Conservation (phyloP, 2,888 invertebrate genomes). For the Electrophaes corylata region DNA sequence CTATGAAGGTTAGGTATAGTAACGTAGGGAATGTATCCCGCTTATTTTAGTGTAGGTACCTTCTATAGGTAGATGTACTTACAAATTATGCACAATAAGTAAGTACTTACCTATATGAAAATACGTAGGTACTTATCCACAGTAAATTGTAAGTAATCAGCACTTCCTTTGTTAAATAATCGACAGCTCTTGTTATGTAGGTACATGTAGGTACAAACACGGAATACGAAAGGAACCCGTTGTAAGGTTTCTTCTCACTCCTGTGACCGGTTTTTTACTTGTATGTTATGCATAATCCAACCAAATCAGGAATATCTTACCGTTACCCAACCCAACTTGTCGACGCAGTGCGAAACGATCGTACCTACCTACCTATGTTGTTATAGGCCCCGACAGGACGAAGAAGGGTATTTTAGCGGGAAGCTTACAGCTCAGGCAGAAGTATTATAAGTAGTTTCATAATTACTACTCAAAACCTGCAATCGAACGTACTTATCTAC, state of each 20-base stretch:
- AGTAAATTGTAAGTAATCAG: neutral
- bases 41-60: no score
- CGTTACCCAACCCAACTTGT: neutral
- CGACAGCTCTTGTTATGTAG: neutral
- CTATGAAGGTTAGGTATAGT: no score
- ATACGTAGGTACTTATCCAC: neutral
- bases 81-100: no score
- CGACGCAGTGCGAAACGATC: neutral
- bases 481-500: no score
- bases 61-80: no score
- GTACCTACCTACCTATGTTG: neutral
- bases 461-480: no score
- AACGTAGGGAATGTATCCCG: no score
- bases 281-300: neutral
- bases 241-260: neutral
- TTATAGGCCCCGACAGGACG: neutral
- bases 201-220: no score
- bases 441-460: no score
- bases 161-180: neutral
- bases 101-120: no score
- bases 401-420: neutral
- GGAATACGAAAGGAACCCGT: neutral
- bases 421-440: no score
- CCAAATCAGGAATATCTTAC: neutral
- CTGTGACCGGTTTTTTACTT: conserved; percentile 2